Conservation (phyloP, 2,797 vertebrate species). For the Limosa lapponica region DNA sequence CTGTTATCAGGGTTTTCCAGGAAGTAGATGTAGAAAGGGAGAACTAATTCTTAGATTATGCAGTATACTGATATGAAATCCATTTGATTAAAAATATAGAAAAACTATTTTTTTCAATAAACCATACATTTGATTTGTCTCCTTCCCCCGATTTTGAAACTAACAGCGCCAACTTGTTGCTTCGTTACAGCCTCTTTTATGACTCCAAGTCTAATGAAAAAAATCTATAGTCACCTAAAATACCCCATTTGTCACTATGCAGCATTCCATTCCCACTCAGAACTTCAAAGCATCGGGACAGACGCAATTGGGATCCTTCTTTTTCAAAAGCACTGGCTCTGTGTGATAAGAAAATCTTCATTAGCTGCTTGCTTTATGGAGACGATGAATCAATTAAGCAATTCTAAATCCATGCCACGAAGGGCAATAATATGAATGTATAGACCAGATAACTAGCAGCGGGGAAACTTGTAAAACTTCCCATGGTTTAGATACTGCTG, state of each 20-base stretch:
- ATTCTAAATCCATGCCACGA: neutral
- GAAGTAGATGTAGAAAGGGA: conserved; percentile 38
- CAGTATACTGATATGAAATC: neutral
- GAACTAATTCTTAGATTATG: conserved; percentile 54
- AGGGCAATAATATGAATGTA: neutral
- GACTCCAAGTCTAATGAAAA: neutral
- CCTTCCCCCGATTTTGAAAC: neutral
- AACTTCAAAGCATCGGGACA: neutral
- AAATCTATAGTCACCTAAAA: neutral
- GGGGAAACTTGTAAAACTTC: neutral
- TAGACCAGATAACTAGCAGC: neutral
- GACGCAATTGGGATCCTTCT: neutral
- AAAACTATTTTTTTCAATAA: neutral
- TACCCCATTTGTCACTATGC: neutral
- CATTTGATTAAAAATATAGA: conserved; percentile 20
- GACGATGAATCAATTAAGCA: conserved; percentile 1
- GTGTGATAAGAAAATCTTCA: conserved; percentile 40
- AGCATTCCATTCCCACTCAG: neutral
- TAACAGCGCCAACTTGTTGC: conserved; percentile 10
- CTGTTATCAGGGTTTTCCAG: conserved; percentile 50
- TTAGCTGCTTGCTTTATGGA: conserved; percentile 28
- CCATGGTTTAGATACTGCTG: neutral
- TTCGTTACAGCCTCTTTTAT: neutral
- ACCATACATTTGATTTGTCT: neutral
- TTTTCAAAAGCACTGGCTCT: neutral